phyloP scores from a whole-genome alignment of 2,888 invertebrate genomes.

The Limulus polyphemus region DNA sequence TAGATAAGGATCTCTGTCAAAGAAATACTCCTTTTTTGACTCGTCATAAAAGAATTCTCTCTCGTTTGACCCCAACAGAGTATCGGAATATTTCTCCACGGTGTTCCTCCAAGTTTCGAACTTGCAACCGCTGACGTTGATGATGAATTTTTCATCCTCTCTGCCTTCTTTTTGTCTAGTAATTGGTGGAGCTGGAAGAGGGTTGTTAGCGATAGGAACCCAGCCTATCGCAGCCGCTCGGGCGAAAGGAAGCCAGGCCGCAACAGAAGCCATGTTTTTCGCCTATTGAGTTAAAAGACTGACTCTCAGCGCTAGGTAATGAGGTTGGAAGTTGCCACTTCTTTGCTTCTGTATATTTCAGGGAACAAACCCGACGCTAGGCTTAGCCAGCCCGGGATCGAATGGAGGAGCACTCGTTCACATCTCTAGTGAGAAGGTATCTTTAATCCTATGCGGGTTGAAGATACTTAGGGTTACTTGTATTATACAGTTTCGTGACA shows the following conservation, averaged over 20 bases:
- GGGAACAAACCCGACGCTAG: too few relatives aligned
- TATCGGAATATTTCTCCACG: slow-evolving; percentile 97
- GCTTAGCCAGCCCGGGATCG: too few relatives aligned
- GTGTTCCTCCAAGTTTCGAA: slow-evolving; percentile 99
- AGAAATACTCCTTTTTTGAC: slow-evolving; percentile 95
- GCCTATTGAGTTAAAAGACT: too few relatives aligned
- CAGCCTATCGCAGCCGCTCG: slow-evolving; percentile 99
- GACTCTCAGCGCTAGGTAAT: too few relatives aligned
- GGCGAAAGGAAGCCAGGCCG: slow-evolving; percentile 99
- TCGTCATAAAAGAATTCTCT: slow-evolving; percentile 99
- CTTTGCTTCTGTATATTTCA: too few relatives aligned
- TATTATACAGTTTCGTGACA: too few relatives aligned
- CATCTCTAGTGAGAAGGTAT: too few relatives aligned
- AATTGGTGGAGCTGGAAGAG: slow-evolving; percentile 90
- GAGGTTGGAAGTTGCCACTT: too few relatives aligned
- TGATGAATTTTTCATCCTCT: slow-evolving; percentile 92
- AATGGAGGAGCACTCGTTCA: too few relatives aligned
- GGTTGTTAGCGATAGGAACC: slow-evolving; percentile 98
- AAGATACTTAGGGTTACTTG: too few relatives aligned
- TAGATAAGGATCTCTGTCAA: slow-evolving; percentile 97
- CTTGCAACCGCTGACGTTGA: slow-evolving; percentile 83
- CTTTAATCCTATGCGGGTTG: too few relatives aligned
- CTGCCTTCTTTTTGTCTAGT: slow-evolving; percentile 78
- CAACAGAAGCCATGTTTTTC: slow-evolving; percentile 88
- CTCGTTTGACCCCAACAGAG: slow-evolving; percentile 89